These are phyloP conservation scores for Mionectes olivaceus DNA, from an alignment of 2,797 vertebrate genomes.

Conservation along the genomic window DNA sequence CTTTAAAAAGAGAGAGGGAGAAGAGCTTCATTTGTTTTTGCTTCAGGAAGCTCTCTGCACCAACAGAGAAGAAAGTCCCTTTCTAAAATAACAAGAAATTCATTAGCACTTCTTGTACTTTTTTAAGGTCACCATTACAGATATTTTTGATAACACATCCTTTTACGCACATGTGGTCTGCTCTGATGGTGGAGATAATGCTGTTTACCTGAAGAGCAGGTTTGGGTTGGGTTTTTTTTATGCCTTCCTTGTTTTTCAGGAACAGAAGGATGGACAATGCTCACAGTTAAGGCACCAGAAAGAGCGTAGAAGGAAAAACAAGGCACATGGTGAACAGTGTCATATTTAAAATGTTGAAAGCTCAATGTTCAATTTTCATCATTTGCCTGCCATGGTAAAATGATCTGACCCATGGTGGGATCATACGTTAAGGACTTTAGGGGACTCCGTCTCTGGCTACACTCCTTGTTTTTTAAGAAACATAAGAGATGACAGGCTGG, in stretches of 20 bases:
- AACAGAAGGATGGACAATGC: neutral
- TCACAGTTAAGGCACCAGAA: neutral
- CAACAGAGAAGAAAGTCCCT: conserved; percentile 65
- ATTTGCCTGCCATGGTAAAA: neutral
- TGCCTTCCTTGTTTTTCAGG: conserved; percentile 31
- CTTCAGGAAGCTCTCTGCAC: conserved; percentile 57
- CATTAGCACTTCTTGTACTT: conserved; percentile 64
- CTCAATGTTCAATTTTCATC: neutral
- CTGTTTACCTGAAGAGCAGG: conserved; percentile 47
- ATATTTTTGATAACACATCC: conserved; percentile 74
- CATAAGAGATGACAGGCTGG: neutral
- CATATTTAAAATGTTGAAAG: neutral
- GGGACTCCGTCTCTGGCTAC: neutral
- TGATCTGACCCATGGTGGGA: neutral
- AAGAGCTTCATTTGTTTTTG: conserved; percentile 58
- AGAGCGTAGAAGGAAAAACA: neutral
- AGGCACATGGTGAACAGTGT: neutral
- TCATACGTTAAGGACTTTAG: neutral
- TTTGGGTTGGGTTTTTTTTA: neutral
- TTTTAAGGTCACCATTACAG: conserved; percentile 73
- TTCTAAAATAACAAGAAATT: conserved; percentile 74
- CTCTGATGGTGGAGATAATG: conserved; percentile 42
- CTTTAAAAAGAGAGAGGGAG: conserved; percentile 37
- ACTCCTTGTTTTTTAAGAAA: neutral
- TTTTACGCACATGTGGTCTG: conserved; percentile 52